Evolutionary conservation across 2,888 invertebrate genomes (phyloP), one percentile per base, ranked within the genome.

Genomic region (Pedicia rivosa): DNA sequence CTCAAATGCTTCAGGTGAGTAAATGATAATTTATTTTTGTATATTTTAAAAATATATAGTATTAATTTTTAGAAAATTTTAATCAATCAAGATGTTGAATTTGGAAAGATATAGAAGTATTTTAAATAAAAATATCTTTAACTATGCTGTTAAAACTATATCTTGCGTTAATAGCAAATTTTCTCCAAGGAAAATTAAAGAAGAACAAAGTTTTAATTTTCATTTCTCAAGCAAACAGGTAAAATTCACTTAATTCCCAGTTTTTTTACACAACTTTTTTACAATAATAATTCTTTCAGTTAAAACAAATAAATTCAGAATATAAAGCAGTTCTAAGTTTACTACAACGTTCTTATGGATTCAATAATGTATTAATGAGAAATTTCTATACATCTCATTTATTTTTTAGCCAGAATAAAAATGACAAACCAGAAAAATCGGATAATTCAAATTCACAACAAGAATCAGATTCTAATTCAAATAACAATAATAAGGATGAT

Each of bases 321-420:
- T 58, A 57, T 39, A 56, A 52, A 34, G 53, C 59, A 5, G 48
- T 55, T 34, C 47, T 58, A 1, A 46, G 47, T 13, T 44, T 57
- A 8, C 41, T 57, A 35, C 49, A 51, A 10, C 50, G 54, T 26
- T 58, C 59, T n/a, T 43, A 55, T 38, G 46, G 50, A 12, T 13
- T 27, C 10, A 35, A 35, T 35, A 12, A 16, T 7, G 12, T 17
- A 17, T 12, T 16, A n/a, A 15, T 15, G 22, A 17, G 32, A n/a
- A 15, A 17, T n/a, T 25, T 35, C n/a, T 15, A 35, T 12, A 26
- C 35, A 12, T 17, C 35, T 1, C 6, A 16, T 35, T 14, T 22
- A 5, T 24, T 33, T 5, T 33, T 10, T 24, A 5, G 10, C n/a
- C 8, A 8, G 9, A 14, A 17, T 20, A n/a, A 13, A 30, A 17